Conservation (phyloP, 2,888 invertebrate genomes). For the Agonopterix alstromeriana region DNA sequence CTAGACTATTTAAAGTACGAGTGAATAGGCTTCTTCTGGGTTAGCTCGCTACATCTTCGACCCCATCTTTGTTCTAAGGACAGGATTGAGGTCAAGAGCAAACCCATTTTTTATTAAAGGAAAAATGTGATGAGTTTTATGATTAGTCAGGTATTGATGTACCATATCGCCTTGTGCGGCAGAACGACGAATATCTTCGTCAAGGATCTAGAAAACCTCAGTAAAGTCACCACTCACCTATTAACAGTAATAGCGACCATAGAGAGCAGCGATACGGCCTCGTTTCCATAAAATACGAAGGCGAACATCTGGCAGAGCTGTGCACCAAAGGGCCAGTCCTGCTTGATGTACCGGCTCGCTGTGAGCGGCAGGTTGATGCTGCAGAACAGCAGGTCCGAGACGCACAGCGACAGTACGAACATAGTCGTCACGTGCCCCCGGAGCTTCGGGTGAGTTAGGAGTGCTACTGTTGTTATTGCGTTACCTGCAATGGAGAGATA, state of each 20-base stretch:
- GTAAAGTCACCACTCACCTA: slow-evolving; percentile 70
- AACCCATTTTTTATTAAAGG: too few species aligned
- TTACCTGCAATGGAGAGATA: slow-evolving; percentile 79
- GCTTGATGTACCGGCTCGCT: slow-evolving; percentile 87
- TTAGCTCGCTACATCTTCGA: too few species aligned
- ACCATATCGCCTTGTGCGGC: too few species aligned
- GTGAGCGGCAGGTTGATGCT: slow-evolving; percentile 90
- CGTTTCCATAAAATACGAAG: slow-evolving; percentile 92
- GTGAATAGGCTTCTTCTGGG: too few species aligned
- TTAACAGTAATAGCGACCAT: slow-evolving; percentile 94
- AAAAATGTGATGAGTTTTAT: too few species aligned
- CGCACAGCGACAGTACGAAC: slow-evolving; percentile 90
- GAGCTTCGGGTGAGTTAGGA: slow-evolving; percentile 86
- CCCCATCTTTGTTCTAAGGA: too few species aligned
- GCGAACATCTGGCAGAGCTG: slow-evolving; percentile 89
- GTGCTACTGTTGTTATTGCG: slow-evolving; percentile 86
- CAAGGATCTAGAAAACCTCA: too few species aligned
- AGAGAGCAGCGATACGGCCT: slow-evolving; percentile 89
- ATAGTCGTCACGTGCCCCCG: slow-evolving; percentile 91
- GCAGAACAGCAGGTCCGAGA: slow-evolving; percentile 91
- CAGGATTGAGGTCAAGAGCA: too few species aligned
- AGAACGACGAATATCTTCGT: too few species aligned
- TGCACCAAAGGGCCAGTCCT: slow-evolving; percentile 88
- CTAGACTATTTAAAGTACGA: too few species aligned
- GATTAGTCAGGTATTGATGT: too few species aligned